Evolutionary conservation across 2,888 invertebrate species (phyloP), one percentile per base, ranked within the genome.

Genomic region (Cheilosia vulpina): DNA sequence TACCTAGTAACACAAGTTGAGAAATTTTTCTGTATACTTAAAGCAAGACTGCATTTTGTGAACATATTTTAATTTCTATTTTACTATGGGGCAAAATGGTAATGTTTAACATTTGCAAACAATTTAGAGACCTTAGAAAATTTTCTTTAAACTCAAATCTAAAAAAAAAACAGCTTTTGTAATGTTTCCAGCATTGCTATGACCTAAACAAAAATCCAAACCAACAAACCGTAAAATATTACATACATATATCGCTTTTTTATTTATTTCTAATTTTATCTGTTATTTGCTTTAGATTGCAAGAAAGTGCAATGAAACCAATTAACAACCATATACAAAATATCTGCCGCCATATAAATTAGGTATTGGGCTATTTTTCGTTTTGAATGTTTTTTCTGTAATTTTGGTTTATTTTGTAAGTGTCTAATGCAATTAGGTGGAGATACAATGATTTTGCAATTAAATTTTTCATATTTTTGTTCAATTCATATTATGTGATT

Each of bases 101-200:
- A 57, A 80, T 85, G 75, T 60, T 79, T 73, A 73, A 65, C 65
- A 69, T 65, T 65, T 75, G 53, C 63, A 63, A 69, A 75, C 11
- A 52, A 58, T 47, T 15, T 80, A 81, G 80, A 57, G 27, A 77
- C 68, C 57, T 66, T 77, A 58, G 55, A 81, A 71, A 50, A 47
- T 71, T 58, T 58, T 66, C 50, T 68, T 73, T 77, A 52, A 50
- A 71, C 52, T 73, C 21, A 31, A 58, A 43, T 60, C 72, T 69
- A 24, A 55, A 81, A 76, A 80, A 80, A 31, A 66, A 85, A 78
- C 80, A 80, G 88, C 88, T 88, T 88, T 88, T 88, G 88, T 88
- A 88, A 88, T 87, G 88, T 88, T 88, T 88, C 88, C 77, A 87
- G 87, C 88, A 87, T 87, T 87, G 88, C 87, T 88, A 88, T 85